Evolutionary conservation across 1,140 invertebrate species (phyloP), one percentile per base, ranked within the genome.

Genomic region (Cydia amplana): DNA sequence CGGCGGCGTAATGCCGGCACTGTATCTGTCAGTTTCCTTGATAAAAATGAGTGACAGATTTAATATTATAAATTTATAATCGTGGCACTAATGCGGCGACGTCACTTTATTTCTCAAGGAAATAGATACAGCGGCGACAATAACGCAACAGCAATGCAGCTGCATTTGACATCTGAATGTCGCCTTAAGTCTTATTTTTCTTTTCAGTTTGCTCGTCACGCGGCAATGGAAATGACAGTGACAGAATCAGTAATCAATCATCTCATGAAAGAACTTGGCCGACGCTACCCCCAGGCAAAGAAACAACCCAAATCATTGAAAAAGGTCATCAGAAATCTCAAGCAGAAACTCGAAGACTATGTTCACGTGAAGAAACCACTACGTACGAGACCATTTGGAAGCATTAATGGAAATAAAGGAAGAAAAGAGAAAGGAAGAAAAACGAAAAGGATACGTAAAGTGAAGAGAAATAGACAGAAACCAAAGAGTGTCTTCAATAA

Each of bases 181-280:
- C 36, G 10, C 36, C 7, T 40, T 10, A 40, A 9, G 36, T 10
- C 7, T 40, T 40, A 40, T 40, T 40, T 40, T 40, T 10, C 36
- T 70, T 70, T 32, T 2, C 76, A 83, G 82, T 77, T 20, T 14
- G 78, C 75, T 1, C 77, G 82, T n/a, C 82, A 83, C 28, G 73
- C 79, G 14, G 73, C 80, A 73, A 4, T 81, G 14, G 73, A 80
- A 73, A 4, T 0, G 9, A 40, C 72, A 14, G 77, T 81, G 9
- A 81, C 82, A 10, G 82, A 83, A 65, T 80, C 72, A 20, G 60
- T 80, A 10, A 18, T 81, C 7, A 75, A 78, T 1, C 82, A 81
- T 23, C 16, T 83, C 4, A n/a, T 83, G 2, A 77, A 78, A 60
- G 76, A 83, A 74, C 70, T 83, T 0, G 78, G 76, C 18, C 60